These are phyloP conservation scores for Botrylloides violaceus DNA, from an alignment of 23 tunicate genomes.

Conservation along the genomic window DNA sequence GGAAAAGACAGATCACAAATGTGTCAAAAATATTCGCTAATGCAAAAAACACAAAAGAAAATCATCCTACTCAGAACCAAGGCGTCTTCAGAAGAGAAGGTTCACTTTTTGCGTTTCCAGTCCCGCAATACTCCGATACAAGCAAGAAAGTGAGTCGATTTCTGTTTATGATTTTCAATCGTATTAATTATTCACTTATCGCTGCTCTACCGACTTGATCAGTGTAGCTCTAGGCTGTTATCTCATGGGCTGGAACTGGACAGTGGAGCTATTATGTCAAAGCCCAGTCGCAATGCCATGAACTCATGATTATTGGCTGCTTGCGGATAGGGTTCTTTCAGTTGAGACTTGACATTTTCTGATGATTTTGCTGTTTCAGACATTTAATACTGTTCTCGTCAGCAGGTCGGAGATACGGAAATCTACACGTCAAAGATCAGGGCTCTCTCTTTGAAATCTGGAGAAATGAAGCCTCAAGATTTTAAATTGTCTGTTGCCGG, in stretches of 20 bases:
- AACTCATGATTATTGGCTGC: background rate
- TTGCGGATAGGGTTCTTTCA: too few species aligned
- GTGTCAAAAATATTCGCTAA: conserved; percentile 16
- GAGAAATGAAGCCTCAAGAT: conserved; percentile 27
- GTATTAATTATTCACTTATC: too few species aligned
- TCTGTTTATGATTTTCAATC: too few species aligned
- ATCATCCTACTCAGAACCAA: conserved; percentile 5
- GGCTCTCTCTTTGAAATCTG: conserved; percentile 4
- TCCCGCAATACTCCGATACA: conserved; percentile 1
- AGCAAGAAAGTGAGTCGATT: too few species aligned
- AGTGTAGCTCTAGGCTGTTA: too few species aligned
- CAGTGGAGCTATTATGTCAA: too few species aligned
- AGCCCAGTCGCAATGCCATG: background rate
- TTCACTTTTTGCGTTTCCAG: conserved; percentile 25
- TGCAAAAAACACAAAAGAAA: conserved; percentile 16
- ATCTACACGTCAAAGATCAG: conserved; percentile 10
- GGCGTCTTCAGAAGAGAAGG: conserved; percentile 18
- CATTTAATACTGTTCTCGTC: background rate
- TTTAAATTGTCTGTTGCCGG: conserved; percentile 18
- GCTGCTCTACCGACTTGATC: too few species aligned
- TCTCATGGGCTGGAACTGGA: too few species aligned
- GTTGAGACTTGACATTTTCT: too few species aligned
- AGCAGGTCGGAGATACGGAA: background rate
- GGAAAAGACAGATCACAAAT: conserved; percentile 14
- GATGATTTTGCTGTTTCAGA: background rate